phyloP scores from a whole-genome alignment of 2,797 vertebrate genomes.

The Meriones psammophilus region DNA sequence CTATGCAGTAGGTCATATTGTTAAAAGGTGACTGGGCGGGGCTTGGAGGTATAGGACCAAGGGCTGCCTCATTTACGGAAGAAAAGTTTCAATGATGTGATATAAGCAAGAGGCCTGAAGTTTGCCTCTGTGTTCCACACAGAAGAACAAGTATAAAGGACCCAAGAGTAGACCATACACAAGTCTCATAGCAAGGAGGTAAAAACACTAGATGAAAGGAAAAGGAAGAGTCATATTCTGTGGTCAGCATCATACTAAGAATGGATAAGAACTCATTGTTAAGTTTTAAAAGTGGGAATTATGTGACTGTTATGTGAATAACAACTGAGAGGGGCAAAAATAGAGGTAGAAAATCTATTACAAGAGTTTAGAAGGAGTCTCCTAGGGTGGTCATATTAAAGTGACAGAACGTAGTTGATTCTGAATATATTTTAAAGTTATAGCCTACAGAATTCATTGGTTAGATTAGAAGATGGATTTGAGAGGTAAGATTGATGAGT shows the following conservation, averaged over 20 bases:
- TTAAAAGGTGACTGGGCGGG: neutral
- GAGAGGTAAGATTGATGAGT: neutral
- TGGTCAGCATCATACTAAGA: neutral
- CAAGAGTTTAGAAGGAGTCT: neutral
- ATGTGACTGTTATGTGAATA: neutral
- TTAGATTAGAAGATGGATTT: neutral
- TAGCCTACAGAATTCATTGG: neutral
- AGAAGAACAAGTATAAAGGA: neutral
- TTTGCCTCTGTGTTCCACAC: neutral
- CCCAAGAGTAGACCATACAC: neutral
- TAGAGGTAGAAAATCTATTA: neutral
- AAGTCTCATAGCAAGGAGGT: neutral
- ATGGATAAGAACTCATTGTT: neutral
- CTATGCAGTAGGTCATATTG: neutral
- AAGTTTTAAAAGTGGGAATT: neutral
- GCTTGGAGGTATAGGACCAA: too few species aligned
- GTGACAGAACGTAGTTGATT: neutral
- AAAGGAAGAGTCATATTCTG: neutral
- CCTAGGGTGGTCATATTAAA: neutral
- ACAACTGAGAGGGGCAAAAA: neutral
- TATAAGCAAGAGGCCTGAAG: neutral
- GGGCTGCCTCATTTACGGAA: neutral
- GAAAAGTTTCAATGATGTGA: neutral
- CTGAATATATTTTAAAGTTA: neutral
- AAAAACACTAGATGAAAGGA: neutral